A percentile compares a stretch with the other conserved stretches of the same genome.
Conservation (phyloP, 2,888 invertebrate species). For the Meiosimyza platycephala region DNA sequence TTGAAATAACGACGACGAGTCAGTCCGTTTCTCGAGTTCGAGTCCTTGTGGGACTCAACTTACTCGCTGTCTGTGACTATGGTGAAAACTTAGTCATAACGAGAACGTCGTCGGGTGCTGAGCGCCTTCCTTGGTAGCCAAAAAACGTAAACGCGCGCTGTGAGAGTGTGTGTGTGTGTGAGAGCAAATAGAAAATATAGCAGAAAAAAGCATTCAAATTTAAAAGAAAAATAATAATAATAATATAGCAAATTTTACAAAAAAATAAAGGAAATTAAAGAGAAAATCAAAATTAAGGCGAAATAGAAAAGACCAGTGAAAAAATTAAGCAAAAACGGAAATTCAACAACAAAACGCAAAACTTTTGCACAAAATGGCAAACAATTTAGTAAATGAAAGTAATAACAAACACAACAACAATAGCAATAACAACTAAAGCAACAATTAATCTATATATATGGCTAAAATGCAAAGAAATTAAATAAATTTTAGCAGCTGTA, state of each 20-base stretch:
- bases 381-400: constrained; percentile 15
- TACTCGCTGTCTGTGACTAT: constrained; percentile 45
- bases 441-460: not conserved
- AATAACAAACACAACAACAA: constrained; percentile 44
- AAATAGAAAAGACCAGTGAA: not conserved
- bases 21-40: constrained; percentile 18
- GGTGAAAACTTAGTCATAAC: constrained; percentile 67
- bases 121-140: constrained; percentile 55
- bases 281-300: constrained; percentile 8
- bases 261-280: constrained; percentile 31
- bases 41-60: constrained; percentile 35
- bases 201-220: no score
- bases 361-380: constrained; percentile 39
- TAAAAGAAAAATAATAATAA: not conserved
- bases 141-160: constrained; percentile 44
- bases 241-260: not conserved
- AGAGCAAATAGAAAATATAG: constrained; percentile 12
- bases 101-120: constrained; percentile 68
- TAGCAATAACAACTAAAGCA: constrained; percentile 8
- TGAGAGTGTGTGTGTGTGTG: constrained; percentile 23
- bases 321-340: constrained; percentile 32
- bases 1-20: constrained; percentile 1
- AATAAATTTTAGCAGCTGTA: not conserved
- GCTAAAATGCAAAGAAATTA: not conserved
- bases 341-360: not conserved